Base-by-base conservation (phyloP, 2,888 invertebrate genomes). In the Amiota communis region DNA sequence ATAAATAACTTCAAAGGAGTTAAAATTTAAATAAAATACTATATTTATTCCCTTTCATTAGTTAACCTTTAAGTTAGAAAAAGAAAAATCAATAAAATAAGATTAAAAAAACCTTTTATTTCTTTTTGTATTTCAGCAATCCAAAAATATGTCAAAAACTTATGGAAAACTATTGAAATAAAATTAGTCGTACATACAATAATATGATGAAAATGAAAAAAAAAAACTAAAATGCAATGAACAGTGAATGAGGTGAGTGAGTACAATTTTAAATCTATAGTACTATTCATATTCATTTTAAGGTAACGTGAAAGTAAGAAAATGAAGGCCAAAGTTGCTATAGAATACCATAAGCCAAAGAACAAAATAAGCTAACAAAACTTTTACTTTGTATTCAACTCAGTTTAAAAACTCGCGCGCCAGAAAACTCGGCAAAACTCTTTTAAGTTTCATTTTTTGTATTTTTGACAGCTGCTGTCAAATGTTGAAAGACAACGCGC, bases 401-500 rank as follows among this genome's bases (percentile, higher is more conserved):
- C 23, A 20, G 15, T 10, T 49, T 49, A 48, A 17, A 47, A 36
- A 63, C 10, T 36, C 12, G 36, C 23, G 36, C 23, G 36, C n/a
- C n/a, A 53, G n/a, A 63, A 36, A 68, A 80, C 85, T 82, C 85
- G 82, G 85, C 86, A 74, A 80, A 84, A 78, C 81, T 84, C 83
- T 83, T 83, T 83, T 76, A 85, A 84, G 83, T 83, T 85, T 61
- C 10, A 3, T 69, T 17, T 51, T 36, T 53, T 69, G 49, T 48
- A 65, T 13, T 23, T 81, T 82, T 83, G 83, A 83, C 83, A 83
- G 86, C 86, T 84, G 83, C 83, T 83, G 83, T 83, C 86, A 83
- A 83, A 83, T 82, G 83, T 81, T 83, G 83, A 83, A 83, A 85
- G 82, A 81, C 82, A 81, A 78, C 80, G 74, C 63, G 72, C 75